Base-by-base conservation (phyloP, 2,113 vertebrate species). In the Paradoxurus hermaphroditus region DNA sequence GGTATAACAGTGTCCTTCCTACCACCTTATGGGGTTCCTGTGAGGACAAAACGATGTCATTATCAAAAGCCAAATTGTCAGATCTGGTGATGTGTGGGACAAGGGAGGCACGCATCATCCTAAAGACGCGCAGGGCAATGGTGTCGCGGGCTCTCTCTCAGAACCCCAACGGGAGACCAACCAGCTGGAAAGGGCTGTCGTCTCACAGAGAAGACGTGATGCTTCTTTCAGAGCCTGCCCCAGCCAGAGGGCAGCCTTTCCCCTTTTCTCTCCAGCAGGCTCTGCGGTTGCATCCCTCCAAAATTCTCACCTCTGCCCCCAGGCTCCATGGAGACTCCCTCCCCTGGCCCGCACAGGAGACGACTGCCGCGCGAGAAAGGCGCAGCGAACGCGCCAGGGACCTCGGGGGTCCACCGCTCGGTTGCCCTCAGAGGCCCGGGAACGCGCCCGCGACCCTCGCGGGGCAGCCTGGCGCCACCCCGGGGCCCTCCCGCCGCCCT, bases 241-340 rank as follows among this genome's bases (percentile, higher is more conserved):
- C 75, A 29, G 79, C 84, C 87, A 14, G 56, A 85, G 81, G 87
- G 86, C 86, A 90, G 83, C 78, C 78, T 89, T 67, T 59, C 94
- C 49, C 93, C 23, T 81, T 73, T 68, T 15, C 63, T 49, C 73
- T 73, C 62, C 27, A 21, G 85, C 46, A 12, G 78, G 51, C 27
- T 25, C 83, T 39, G 21, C 39, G 49, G 18, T 56, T 19, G 0
- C 70, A 41, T 87, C 34, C 83, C 70, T 87, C 77, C 27, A 15
- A 83, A 75, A 78, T 36, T 10, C 98, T 97, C 95, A 98, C 98
- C 97, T 95, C 65, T n/a, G 87, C 36, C 90, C 56, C 14, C 15
- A 4, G 44, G 56, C 49, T 98, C 94, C 96, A 83, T 77, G 16
- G 65, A 53, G 46, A 51, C 81, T 68, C 79, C 79, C 51, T 92